Percentiles rank a stretch among this genome's conserved stretches.
Conservation (phyloP, 2,113 vertebrate genomes). For the Zapornia atra region DNA sequence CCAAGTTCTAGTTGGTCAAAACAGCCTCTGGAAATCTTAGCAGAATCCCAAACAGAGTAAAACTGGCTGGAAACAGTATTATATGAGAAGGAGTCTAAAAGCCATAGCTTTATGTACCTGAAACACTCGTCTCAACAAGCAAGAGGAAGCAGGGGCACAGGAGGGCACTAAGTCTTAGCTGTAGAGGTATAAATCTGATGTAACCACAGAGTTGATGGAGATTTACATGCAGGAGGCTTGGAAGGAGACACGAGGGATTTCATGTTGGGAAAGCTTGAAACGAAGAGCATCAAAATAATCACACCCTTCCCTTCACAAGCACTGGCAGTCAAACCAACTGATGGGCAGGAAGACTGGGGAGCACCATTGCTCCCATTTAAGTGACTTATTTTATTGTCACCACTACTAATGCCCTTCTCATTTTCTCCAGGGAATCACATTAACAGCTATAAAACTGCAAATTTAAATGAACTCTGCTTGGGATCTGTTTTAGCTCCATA, state of each 20-base stretch:
- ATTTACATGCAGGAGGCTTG: not conserved
- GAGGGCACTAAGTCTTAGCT: not conserved
- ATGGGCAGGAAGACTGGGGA: not conserved
- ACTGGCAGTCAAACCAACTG: not conserved
- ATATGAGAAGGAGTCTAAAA: not conserved
- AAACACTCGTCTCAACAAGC: not conserved
- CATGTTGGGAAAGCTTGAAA: not conserved
- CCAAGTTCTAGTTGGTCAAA: constrained; percentile 46
- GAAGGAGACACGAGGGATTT: not conserved
- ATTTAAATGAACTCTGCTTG: constrained; percentile 18
- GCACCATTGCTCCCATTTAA: not conserved
- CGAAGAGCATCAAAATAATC: not conserved
- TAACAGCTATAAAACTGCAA: constrained; percentile 22
- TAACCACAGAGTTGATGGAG: not conserved
- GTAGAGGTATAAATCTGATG: not conserved
- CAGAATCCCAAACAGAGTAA: not conserved
- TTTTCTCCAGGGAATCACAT: not conserved
- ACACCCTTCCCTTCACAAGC: not conserved
- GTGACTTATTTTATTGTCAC: constrained; percentile 32
- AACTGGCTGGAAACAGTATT: constrained; percentile 3
- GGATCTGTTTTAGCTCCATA: not conserved
- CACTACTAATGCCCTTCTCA: not conserved
- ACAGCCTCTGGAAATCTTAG: constrained; percentile 59
- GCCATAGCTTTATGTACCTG: not conserved
- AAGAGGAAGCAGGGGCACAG: not conserved